A percentile compares a stretch with the other conserved stretches of the same genome.
These are phyloP conservation scores for Tinamus major DNA, from an alignment of 2,797 vertebrate species.

Conservation along the genomic window DNA sequence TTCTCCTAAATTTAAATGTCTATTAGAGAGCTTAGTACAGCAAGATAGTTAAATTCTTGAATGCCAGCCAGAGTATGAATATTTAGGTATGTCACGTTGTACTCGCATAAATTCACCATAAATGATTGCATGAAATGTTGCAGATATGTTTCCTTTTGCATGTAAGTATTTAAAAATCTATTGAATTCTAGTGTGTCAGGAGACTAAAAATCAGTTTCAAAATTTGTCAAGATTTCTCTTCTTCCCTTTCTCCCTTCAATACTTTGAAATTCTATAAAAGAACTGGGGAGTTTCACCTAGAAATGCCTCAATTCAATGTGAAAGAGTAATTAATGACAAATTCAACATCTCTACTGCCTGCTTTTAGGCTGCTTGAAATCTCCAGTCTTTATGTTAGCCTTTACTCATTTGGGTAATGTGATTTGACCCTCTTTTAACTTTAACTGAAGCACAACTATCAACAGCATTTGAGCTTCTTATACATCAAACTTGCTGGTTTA, in stretches of 20 bases:
- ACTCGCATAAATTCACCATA: no score
- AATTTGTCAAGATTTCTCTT: not conserved
- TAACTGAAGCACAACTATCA: not conserved
- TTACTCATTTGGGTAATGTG: not conserved
- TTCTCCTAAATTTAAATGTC: not conserved
- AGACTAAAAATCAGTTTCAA: not conserved
- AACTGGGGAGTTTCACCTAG: not conserved
- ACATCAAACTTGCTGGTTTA: not conserved
- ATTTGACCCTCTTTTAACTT: not conserved
- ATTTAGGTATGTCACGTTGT: not conserved
- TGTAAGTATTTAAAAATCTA: not conserved
- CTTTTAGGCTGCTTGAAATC: not conserved
- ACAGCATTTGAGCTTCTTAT: not conserved
- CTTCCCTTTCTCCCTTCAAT: not conserved
- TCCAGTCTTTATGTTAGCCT: not conserved
- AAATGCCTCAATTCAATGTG: not conserved
- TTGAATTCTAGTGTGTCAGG: not conserved
- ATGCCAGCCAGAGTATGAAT: not conserved
- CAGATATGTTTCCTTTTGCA: not conserved
- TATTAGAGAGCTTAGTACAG: not conserved
- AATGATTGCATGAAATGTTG: not conserved
- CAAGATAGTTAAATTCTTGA: not conserved
- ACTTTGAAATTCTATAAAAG: not conserved
- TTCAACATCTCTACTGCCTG: not conserved
- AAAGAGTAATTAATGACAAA: conserved; percentile 12